Conservation (phyloP, 2,888 invertebrate genomes). For the Chorisops tibialis region DNA sequence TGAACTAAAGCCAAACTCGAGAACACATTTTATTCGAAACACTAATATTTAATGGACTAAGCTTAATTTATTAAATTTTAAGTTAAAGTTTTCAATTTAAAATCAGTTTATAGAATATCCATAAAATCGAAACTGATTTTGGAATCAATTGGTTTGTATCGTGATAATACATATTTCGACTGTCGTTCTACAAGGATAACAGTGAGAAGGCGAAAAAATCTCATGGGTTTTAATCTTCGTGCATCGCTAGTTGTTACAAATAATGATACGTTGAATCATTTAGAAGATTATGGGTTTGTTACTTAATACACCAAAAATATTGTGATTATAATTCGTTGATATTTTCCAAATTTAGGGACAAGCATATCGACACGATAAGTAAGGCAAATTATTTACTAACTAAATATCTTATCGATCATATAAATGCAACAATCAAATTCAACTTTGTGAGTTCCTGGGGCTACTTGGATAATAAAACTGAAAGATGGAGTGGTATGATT, state of each 20-base stretch:
- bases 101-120: slow-evolving; percentile 36
- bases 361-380: slow-evolving; percentile 60
- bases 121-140: slow-evolving; percentile 27
- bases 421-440: slow-evolving; percentile 58
- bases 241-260: slow-evolving; percentile 61
- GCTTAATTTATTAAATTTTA: too few species aligned
- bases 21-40: too few species aligned
- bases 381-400: slow-evolving; percentile 63
- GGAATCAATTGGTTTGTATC: slow-evolving; percentile 34
- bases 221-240: slow-evolving; percentile 53
- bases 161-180: slow-evolving; percentile 29
- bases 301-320: slow-evolving; percentile 2
- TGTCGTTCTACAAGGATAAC: slow-evolving; percentile 19
- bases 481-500: slow-evolving; percentile 64
- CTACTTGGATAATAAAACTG: slow-evolving; percentile 55
- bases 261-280: slow-evolving; percentile 59
- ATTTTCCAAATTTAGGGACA: slow-evolving; percentile 42
- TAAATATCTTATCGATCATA: slow-evolving; percentile 57
- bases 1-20: too few species aligned
- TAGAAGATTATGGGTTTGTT: slow-evolving; percentile 58
- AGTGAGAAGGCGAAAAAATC: slow-evolving; percentile 51
- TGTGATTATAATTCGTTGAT: not conserved
- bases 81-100: too few species aligned
- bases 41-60: too few species aligned
- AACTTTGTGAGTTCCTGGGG: slow-evolving; percentile 61